Percentiles rank a stretch among this genome's conserved stretches.
These are phyloP conservation scores for Celastrina argiolus DNA, from an alignment of 2,888 invertebrate genomes.

Conservation along the genomic window DNA sequence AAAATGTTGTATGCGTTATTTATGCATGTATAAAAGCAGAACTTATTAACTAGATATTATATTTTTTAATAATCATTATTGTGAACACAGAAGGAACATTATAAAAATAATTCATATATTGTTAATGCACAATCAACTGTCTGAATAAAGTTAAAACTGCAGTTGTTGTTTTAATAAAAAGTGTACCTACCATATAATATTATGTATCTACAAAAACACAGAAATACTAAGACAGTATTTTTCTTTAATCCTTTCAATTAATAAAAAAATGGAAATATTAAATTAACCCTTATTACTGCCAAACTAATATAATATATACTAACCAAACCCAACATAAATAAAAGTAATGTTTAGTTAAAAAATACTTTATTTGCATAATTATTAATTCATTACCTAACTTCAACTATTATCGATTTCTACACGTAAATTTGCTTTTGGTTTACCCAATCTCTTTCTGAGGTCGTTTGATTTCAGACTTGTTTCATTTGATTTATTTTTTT, in stretches of 20 bases:
- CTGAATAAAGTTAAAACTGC: slow-evolving; percentile 25
- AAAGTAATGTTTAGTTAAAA: slow-evolving; percentile 24
- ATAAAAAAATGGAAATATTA: no score
- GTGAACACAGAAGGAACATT: no score
- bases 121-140: slow-evolving; percentile 25
- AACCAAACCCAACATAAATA: background rate
- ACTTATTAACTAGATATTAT: background rate
- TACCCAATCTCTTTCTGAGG: slow-evolving; percentile 57
- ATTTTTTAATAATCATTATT: background rate
- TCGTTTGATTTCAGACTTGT: slow-evolving; percentile 43
- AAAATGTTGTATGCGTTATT: background rate
- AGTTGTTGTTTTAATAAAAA: slow-evolving; percentile 20
- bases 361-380: slow-evolving; percentile 3
- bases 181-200: no score
- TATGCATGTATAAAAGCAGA: background rate
- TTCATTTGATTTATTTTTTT: slow-evolving; percentile 53
- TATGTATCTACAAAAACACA: no score
- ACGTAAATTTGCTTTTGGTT: slow-evolving; percentile 61
- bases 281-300: no score
- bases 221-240: no score
- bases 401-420: slow-evolving; percentile 72
- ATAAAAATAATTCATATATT: background rate
- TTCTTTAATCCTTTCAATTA: no score
- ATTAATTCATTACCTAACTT: slow-evolving; percentile 41
- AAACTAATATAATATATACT: no score